Evolutionary conservation across 2,888 invertebrate genomes (phyloP).

Genomic region (Rotaria socialis): DNA sequence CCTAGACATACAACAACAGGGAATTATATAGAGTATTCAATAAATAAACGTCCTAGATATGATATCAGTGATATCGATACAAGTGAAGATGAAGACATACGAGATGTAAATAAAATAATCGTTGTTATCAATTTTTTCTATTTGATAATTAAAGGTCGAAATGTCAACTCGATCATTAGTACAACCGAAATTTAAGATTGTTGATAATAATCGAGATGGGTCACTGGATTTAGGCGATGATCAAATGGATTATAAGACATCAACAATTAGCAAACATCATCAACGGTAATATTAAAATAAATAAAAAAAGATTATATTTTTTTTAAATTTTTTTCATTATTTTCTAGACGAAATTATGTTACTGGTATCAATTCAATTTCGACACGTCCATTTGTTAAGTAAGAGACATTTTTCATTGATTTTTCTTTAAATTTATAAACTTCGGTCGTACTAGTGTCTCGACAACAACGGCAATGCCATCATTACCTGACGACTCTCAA

Average conservation of each 20-base stretch:
- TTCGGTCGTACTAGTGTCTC: neutral
- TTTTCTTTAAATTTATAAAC: neutral
- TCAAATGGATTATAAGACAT: neutral
- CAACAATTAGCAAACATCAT: neutral
- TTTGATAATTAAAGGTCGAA: neutral
- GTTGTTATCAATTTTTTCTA: neutral
- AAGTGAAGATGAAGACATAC: neutral
- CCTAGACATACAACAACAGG: neutral
- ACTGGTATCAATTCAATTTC: neutral
- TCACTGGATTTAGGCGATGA: neutral
- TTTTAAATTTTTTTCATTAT: no score
- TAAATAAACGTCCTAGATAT: neutral
- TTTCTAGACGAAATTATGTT: neutral
- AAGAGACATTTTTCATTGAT: neutral
- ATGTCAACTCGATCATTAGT: neutral
- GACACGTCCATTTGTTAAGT: neutral
- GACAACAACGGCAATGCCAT: neutral
- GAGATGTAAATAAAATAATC: neutral
- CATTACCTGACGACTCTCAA: neutral
- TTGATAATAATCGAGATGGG: neutral
- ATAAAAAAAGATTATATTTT: no score
- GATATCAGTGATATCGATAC: neutral
- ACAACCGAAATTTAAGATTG: neutral
- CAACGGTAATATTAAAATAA: neutral
- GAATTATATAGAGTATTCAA: neutral